Evolutionary conservation across 1,140 invertebrate species (phyloP), one percentile per base, ranked within the genome.

Genomic region (Leptestheria dahalacensis): DNA sequence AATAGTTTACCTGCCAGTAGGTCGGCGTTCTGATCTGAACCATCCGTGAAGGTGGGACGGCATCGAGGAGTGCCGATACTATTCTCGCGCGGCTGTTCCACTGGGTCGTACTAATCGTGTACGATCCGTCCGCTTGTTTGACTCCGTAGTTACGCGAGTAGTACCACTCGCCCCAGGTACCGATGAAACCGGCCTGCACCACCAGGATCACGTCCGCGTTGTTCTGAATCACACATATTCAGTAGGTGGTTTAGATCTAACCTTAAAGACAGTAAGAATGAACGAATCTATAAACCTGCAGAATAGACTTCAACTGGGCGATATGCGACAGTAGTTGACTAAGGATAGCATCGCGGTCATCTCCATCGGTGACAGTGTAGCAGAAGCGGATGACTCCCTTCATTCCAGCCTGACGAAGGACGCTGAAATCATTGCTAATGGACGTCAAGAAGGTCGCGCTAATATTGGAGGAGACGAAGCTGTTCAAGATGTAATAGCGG

Each of bases 111-210:
- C 2, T 57, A 23, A 41, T 3, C 25, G 15, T 15, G 21, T 21
- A 51, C n/a, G 12, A 15, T 24, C 23, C 24, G 18, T 60, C 46
- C n/a, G 15, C 15, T 46, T 18, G 10, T 24, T 26, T 3, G 12
- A 25, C 48, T 9, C 28, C 51, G 10, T 56, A 56, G n/a, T 60
- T 60, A 15, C 24, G n/a, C 3, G 59, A 29, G 28, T 60, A 60
- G 28, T 56, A 60, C 59, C 59, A 60, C 23, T 60, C 59, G 1
- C 59, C 59, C 59, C 51, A 60, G 25, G 23, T 21, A 4, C 59
- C 51, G 26, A 60, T 60, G 18, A 60, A 33, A 11, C 59, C 59
- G 24, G 29, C 15, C 48, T 60, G 59, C 15, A 60, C 26, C 12
- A 60, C 59, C 15, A 1, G 23, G 10, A 60, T 57, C 9, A 48